Base-by-base conservation (phyloP, 2,888 invertebrate species). In the Oscheius sp. region DNA sequence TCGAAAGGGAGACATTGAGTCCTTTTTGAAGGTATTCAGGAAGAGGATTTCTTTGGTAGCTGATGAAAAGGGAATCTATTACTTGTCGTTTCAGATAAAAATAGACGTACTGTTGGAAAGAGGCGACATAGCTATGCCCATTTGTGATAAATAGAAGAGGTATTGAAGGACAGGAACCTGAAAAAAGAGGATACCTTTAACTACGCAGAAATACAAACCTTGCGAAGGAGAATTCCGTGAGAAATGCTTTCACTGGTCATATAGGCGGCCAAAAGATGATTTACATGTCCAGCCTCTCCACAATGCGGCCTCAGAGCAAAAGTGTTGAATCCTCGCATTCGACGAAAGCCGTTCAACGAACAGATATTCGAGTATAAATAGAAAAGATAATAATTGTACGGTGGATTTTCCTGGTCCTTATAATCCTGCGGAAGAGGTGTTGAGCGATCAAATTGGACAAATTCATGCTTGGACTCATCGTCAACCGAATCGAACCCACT, bases 401-500 rank as follows among this genome's bases (percentile, higher is more conserved):
- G 95, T 10, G 98, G 98, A 90, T 98, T 98, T 87, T 97, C 96
- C 63, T 91, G 90, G 57, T 92, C 92, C 34, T 90, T 91, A 95
- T 97, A 98, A 67, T 92, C 89, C 69, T 91, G 91, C 0, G 98
- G 98, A 8, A 91, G 89, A 52, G 91, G 90, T 65, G 82, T 92
- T 91, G 80, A 71, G 15, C 70, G 63, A 91, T 89, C 95, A 93
- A 89, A 96, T 42, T 79, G 93, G 88, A 77, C 94, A 89, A 95
- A 93, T 89, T 98, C 97, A 0, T 96, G 95, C 89, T 98, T 98
- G 55, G 95, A 95, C 88, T 99, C 98, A 87, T 99, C 98, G 87
- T 99, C 98, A 52, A 98, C 98, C 17, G 96, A 96, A 90, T 98
- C 98, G 87, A 98, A 94, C 0, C 96, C 98, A 70, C 95, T 92